Percentiles rank a stretch among this genome's conserved stretches.
Evolutionary conservation across 2,888 invertebrate genomes (phyloP).

Genomic region (Drosophila meridiana): DNA sequence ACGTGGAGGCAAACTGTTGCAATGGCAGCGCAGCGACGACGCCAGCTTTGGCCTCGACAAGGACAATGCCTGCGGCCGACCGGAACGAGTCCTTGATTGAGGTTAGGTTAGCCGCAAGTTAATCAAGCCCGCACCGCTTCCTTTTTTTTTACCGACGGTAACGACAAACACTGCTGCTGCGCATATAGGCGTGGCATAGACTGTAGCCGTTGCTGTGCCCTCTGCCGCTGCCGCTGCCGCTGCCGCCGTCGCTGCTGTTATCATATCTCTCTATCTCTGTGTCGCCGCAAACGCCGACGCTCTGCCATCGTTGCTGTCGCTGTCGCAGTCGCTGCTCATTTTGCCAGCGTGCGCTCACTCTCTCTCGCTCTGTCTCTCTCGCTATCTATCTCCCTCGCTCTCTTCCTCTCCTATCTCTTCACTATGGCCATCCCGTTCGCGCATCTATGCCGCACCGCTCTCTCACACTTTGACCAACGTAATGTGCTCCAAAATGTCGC

Average conservation of each 20-base stretch:
- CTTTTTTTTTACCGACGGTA: constrained; percentile 45
- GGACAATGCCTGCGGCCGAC: constrained; percentile 67
- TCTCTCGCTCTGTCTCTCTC: constrained; percentile 33
- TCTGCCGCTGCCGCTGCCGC: constrained; percentile 12
- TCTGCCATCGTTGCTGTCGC: constrained; percentile 25
- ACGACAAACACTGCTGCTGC: constrained; percentile 8
- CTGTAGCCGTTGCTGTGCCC: constrained; percentile 13
- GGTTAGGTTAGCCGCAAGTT: constrained; percentile 54
- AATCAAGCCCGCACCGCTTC: constrained; percentile 33
- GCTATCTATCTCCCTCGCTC: constrained; percentile 54
- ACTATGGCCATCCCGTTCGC: constrained; percentile 66
- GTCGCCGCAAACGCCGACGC: constrained; percentile 62
- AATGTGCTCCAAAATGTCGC: constrained; percentile 81
- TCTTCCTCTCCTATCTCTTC: constrained; percentile 62
- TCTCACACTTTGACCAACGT: constrained; percentile 72
- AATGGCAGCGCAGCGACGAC: constrained; percentile 44
- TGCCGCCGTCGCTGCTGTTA: constrained; percentile 46
- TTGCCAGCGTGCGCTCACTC: constrained; percentile 53
- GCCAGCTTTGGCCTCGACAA: constrained; percentile 56
- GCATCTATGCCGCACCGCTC: constrained; percentile 45
- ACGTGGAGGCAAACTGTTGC: constrained; percentile 62
- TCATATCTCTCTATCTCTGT: constrained; percentile 72
- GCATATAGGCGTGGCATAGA: constrained; percentile 71
- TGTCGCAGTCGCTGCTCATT: constrained; percentile 61
- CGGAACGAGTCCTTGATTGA: constrained; percentile 67